phyloP scores from a whole-genome alignment of 2,797 vertebrate genomes.

The Pipistrellus nathusii region DNA sequence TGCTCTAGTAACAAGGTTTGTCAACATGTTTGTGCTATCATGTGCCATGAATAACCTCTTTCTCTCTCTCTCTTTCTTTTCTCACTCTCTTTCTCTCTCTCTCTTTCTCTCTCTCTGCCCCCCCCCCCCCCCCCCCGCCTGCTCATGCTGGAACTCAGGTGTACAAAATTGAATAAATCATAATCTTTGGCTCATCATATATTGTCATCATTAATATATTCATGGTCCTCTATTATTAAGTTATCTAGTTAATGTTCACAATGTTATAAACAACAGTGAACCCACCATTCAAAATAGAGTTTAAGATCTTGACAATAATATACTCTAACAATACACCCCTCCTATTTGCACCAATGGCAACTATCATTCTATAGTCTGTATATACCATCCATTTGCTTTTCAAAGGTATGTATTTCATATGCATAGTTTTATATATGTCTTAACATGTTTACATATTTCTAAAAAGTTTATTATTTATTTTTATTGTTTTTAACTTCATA shows the following conservation, averaged over 20 bases:
- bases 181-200: not conserved
- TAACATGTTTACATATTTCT: not conserved
- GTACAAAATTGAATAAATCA: not conserved
- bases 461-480: not conserved
- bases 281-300: not conserved
- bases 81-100: not conserved
- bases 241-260: not conserved
- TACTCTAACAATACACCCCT: not conserved
- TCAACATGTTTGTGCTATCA: not conserved
- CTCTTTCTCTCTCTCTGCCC: not conserved
- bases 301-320: not conserved
- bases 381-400: not conserved
- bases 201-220: not conserved
- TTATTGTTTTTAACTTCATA: slow-evolving; percentile 8
- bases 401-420: not conserved
- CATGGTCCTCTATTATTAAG: not conserved
- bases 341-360: not conserved
- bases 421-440: not conserved
- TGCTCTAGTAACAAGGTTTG: not conserved
- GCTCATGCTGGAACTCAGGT: not conserved
- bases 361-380: not conserved
- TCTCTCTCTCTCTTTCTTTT: not conserved
- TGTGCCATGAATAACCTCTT: not conserved
- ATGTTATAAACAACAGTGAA: not conserved
- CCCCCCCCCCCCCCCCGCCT: too few relatives aligned